Evolutionary conservation across 2,113 vertebrate genomes (phyloP).

Genomic region (Nansenia antarctica): DNA sequence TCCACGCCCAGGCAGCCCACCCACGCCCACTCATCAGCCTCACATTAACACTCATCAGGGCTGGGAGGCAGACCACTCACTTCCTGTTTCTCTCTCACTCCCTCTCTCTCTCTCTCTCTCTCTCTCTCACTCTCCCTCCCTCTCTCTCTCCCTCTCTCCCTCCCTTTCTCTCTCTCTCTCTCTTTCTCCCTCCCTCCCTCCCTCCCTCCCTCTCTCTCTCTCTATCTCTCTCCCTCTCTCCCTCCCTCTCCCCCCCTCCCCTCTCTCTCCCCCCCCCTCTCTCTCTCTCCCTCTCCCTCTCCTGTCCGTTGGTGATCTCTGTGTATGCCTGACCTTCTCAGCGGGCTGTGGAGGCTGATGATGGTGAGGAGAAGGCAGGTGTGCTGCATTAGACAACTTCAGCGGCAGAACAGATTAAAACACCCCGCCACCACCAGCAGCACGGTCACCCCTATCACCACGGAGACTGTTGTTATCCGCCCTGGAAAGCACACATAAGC

Average conservation of each 20-base stretch:
- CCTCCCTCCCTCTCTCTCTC: no score
- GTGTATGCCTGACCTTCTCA: slow-evolving; percentile 66
- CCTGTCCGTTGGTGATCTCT: slow-evolving; percentile 8
- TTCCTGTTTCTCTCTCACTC: not conserved
- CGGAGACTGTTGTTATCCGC: slow-evolving; percentile 46
- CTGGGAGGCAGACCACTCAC: not conserved
- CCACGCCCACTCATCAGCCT: slow-evolving; percentile 68
- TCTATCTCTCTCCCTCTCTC: slow-evolving; percentile 37
- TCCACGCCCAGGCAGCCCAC: slow-evolving; percentile 56
- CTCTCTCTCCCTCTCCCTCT: slow-evolving; percentile 6
- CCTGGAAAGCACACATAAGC: slow-evolving; percentile 38
- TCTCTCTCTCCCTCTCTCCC: not conserved
- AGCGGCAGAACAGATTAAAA: slow-evolving; percentile 70
- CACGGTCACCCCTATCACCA: slow-evolving; percentile 58
- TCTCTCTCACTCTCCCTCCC: not conserved
- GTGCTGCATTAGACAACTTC: slow-evolving; percentile 72
- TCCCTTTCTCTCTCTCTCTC: not conserved
- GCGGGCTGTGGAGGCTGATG: slow-evolving; percentile 63
- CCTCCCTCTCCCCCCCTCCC: not conserved
- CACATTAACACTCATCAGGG: slow-evolving; percentile 49
- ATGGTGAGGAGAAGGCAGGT: slow-evolving; percentile 72
- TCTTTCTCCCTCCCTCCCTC: slow-evolving; percentile 31
- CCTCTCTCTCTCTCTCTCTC: not conserved
- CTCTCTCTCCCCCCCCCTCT: slow-evolving; percentile 34
- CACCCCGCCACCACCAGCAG: slow-evolving; percentile 51